phyloP scores from a whole-genome alignment of 2,888 invertebrate species.

The Eueremaeus valkanovi region DNA sequence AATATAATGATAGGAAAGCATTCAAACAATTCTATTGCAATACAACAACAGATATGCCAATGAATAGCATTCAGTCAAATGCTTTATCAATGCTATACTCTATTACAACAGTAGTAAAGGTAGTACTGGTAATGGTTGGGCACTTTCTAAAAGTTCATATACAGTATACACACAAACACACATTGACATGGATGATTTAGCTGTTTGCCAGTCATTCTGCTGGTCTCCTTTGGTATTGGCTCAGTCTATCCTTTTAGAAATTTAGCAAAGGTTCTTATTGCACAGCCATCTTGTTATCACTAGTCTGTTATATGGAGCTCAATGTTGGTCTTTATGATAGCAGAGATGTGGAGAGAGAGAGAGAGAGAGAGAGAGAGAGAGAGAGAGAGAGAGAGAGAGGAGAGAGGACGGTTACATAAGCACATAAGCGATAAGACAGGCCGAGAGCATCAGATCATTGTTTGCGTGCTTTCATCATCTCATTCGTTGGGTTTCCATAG shows the following conservation, averaged over 20 bases:
- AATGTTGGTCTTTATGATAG: background rate
- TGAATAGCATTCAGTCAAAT: background rate
- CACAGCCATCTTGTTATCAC: conserved; percentile 32
- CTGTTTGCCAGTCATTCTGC: background rate
- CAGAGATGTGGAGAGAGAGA: background rate
- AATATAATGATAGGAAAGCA: conserved; percentile 32
- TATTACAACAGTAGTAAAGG: background rate
- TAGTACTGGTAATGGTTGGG: background rate
- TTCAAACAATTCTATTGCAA: background rate
- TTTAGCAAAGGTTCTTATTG: background rate
- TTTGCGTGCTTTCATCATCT: conserved; percentile 18
- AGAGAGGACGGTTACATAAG: conserved; percentile 30
- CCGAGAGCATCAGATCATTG: background rate
- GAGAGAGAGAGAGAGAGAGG: too few relatives aligned
- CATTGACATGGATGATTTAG: too few relatives aligned
- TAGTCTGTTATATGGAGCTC: background rate
- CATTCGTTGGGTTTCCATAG: background rate
- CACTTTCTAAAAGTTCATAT: background rate
- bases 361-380: too few relatives aligned
- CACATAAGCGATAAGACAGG: conserved; percentile 23
- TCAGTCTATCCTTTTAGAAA: background rate
- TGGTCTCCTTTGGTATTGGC: background rate
- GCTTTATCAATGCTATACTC: background rate
- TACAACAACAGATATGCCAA: background rate
- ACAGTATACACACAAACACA: too few relatives aligned